Percentiles rank a stretch among this genome's conserved stretches.
Conservation (phyloP, 2,797 vertebrate genomes). For the Chrosomus eos region DNA sequence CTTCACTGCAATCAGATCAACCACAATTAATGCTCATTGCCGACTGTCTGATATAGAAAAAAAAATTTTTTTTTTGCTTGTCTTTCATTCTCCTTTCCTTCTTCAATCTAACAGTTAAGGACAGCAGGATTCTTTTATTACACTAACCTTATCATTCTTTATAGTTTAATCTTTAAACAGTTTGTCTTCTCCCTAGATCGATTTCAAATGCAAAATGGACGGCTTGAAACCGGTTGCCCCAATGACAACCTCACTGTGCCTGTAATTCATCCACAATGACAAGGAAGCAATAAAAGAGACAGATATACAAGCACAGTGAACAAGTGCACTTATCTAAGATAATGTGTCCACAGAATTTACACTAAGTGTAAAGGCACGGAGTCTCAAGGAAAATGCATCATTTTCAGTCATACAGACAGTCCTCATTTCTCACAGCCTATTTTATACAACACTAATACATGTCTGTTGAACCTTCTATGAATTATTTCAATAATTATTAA, state of each 20-base stretch:
- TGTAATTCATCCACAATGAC: slow-evolving; percentile 7
- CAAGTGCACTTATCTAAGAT: slow-evolving; percentile 6
- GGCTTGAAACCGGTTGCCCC: background rate
- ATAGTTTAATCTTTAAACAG: slow-evolving; percentile 26
- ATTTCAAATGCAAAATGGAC: slow-evolving; percentile 33
- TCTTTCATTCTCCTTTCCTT: slow-evolving; percentile 23
- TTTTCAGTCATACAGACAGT: background rate
- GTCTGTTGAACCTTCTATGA: background rate
- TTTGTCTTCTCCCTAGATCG: slow-evolving; percentile 10
- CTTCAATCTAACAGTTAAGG: background rate
- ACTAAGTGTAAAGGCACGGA: background rate
- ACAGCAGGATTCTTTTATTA: slow-evolving; percentile 7
- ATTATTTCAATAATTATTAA: background rate
- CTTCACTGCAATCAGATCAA: slow-evolving; percentile 55
- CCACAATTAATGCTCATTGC: slow-evolving; percentile 49
- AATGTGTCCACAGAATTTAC: slow-evolving; percentile 4
- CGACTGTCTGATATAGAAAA: slow-evolving; percentile 37
- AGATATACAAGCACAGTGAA: slow-evolving; percentile 5
- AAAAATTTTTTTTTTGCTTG: background rate
- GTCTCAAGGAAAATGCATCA: slow-evolving; percentile 2
- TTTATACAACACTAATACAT: background rate
- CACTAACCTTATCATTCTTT: slow-evolving; percentile 21
- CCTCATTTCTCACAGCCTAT: background rate
- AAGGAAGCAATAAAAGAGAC: slow-evolving; percentile 12
- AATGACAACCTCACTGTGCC: background rate